Conservation (phyloP, 2,888 invertebrate species). For the Helleia helle region DNA sequence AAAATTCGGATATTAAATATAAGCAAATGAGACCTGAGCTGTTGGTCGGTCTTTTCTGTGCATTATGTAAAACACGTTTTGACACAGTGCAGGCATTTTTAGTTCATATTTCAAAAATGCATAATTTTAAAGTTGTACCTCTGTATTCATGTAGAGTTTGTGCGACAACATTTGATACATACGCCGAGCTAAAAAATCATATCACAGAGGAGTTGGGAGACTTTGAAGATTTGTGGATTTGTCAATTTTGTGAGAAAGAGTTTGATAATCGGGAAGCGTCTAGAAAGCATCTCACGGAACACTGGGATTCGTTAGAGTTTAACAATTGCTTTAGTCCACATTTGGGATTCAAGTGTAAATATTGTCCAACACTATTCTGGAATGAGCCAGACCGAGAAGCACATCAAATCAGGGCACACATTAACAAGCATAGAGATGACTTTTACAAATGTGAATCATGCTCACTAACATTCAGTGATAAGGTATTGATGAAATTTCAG, state of each 20-base stretch:
- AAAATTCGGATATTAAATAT: conserved; percentile 41
- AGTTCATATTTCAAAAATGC: conserved; percentile 51
- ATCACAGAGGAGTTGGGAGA: conserved; percentile 41
- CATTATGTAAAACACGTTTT: conserved; percentile 40
- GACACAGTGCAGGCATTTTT: conserved; percentile 33
- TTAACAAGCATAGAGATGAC: conserved; percentile 38
- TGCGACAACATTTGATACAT: conserved; percentile 46
- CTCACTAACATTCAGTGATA: conserved; percentile 53
- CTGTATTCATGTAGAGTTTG: conserved; percentile 55
- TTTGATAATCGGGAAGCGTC: conserved; percentile 50
- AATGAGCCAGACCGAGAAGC: conserved; percentile 60
- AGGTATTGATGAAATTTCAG: conserved; percentile 51
- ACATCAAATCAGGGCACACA: conserved; percentile 55
- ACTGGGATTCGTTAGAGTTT: conserved; percentile 42
- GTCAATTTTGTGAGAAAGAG: conserved; percentile 68
- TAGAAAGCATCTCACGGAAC: conserved; percentile 46
- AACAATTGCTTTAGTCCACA: conserved; percentile 65
- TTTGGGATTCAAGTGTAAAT: conserved; percentile 64
- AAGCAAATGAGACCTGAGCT: conserved; percentile 30
- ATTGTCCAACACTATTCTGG: conserved; percentile 65
- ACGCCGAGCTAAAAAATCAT: conserved; percentile 44
- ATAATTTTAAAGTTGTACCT: conserved; percentile 44
- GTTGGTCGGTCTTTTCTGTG: conserved; percentile 36
- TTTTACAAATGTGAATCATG: conserved; percentile 58
- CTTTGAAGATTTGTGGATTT: conserved; percentile 61